Percentiles rank a stretch among this genome's conserved stretches.
Evolutionary conservation across 35 echinoderm and acorn worm species (phyloP).

Genomic region (Amphiura filiformis): DNA sequence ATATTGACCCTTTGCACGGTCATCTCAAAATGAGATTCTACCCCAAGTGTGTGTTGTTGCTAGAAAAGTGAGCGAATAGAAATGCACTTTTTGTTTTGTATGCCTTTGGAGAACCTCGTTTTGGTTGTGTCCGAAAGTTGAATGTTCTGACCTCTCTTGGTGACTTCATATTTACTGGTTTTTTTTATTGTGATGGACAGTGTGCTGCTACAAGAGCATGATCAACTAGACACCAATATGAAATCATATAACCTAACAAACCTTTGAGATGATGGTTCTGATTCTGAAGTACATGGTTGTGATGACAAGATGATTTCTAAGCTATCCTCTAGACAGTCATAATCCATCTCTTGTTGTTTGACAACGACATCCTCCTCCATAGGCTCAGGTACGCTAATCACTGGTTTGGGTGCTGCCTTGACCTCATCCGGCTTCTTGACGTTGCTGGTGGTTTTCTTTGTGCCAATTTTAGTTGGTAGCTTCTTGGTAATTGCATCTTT

Average conservation of each 20-base stretch:
- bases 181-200: no score
- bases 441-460: slow-evolving; percentile 7
- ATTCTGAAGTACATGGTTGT: not conserved
- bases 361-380: not conserved
- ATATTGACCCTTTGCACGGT: no score
- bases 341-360: not conserved
- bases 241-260: not conserved
- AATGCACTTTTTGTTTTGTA: no score
- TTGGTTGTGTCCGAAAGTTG: no score
- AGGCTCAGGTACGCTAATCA: not conserved
- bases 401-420: no score
- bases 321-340: not conserved
- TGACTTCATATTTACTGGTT: no score
- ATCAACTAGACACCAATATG: not conserved
- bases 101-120: no score
- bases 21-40: no score
- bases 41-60: no score
- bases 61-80: no score
- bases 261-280: not conserved
- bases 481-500: not conserved
- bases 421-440: not conserved
- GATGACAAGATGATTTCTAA: slow-evolving; percentile 24
- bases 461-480: not conserved
- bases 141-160: no score
- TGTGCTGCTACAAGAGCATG: no score